These are phyloP conservation scores for Phoebastria nigripes DNA, from an alignment of 2,797 vertebrate genomes.

Conservation along the genomic window DNA sequence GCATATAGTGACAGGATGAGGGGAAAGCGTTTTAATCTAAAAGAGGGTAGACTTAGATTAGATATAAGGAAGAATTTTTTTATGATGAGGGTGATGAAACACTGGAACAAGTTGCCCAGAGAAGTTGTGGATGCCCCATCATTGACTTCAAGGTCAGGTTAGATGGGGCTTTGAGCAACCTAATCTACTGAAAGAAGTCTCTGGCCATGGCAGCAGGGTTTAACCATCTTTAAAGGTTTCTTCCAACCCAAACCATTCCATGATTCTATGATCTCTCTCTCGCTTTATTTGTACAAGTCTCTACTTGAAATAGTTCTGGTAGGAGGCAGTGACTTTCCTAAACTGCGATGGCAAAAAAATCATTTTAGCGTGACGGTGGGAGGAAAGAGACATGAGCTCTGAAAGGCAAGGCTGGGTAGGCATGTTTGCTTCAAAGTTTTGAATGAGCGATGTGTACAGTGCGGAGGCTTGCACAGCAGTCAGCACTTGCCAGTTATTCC, in stretches of 20 bases:
- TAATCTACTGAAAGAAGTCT: background rate
- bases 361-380: background rate
- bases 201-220: background rate
- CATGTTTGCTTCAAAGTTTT: slow-evolving; percentile 63
- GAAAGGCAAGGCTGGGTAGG: background rate
- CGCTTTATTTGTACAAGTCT: background rate
- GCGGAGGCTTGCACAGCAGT: slow-evolving; percentile 61
- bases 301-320: background rate
- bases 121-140: background rate
- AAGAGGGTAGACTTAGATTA: background rate
- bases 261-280: background rate
- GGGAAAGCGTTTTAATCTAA: background rate
- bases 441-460: slow-evolving; percentile 71
- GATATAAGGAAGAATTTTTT: background rate
- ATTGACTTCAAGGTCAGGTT: background rate
- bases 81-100: background rate
- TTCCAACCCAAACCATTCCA: background rate
- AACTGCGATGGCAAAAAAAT: background rate
- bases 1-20: background rate
- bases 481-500: slow-evolving; percentile 74
- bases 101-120: background rate
- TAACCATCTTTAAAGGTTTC: background rate
- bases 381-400: background rate
- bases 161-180: background rate
- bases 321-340: background rate